A percentile compares a stretch with the other conserved stretches of the same genome.
phyloP scores from a whole-genome alignment of 64 coral and sea anemone genomes.

The Orbicella faveolata region DNA sequence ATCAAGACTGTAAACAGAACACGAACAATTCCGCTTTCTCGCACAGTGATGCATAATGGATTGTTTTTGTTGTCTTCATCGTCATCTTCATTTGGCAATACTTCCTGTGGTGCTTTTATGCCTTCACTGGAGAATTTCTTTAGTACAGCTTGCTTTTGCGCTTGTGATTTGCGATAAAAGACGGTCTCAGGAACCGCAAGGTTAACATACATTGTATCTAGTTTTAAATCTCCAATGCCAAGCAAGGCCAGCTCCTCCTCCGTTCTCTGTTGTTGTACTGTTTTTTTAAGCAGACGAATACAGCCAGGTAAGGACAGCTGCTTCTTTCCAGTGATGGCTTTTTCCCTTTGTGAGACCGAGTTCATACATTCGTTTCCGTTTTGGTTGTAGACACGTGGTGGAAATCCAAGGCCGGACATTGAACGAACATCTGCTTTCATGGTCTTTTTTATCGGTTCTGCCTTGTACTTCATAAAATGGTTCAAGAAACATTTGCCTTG shows the following conservation, averaged over 20 bases:
- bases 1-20: neutral
- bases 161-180: too few relatives aligned
- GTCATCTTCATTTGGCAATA: neutral
- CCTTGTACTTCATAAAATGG: slow-evolving; percentile 50
- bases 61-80: neutral
- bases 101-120: neutral
- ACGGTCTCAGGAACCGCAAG: neutral
- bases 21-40: neutral
- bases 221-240: slow-evolving; percentile 32
- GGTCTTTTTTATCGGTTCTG: slow-evolving; percentile 46
- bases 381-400: slow-evolving; percentile 53
- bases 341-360: slow-evolving; percentile 56
- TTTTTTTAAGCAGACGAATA: neutral
- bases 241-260: slow-evolving; percentile 42
- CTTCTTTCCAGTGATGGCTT: slow-evolving; percentile 35
- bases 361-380: slow-evolving; percentile 65
- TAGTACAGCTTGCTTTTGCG: neutral
- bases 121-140: neutral
- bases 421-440: slow-evolving; percentile 52
- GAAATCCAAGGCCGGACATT: slow-evolving; percentile 70
- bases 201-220: slow-evolving; percentile 22
- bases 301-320: slow-evolving; percentile 6
- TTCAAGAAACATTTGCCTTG: slow-evolving; percentile 32
- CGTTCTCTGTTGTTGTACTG: slow-evolving; percentile 33
- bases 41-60: too few relatives aligned